A percentile compares a stretch with the other conserved stretches of the same genome.
Evolutionary conservation across 2,888 invertebrate species (phyloP).

Genomic region (Chloroclysta siterata): DNA sequence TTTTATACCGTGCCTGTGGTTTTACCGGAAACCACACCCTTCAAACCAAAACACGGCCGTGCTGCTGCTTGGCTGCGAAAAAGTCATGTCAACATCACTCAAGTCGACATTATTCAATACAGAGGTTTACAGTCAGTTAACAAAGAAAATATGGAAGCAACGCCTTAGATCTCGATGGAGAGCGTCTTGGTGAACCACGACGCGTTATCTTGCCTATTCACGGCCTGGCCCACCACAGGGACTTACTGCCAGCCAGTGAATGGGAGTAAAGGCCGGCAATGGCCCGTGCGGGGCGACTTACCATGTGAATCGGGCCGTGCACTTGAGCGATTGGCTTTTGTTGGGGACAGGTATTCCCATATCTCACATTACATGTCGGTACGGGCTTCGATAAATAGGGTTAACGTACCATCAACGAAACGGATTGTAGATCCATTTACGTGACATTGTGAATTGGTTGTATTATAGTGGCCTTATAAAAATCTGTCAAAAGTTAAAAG

Average conservation of each 20-base stretch:
- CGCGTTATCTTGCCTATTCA: conserved; percentile 7
- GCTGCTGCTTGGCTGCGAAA: too few relatives aligned
- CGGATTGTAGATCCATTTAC: not conserved
- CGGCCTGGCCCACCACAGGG: conserved; percentile 1
- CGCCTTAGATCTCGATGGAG: conserved; percentile 6
- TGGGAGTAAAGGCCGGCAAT: conserved; percentile 11
- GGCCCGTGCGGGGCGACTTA: conserved; percentile 23
- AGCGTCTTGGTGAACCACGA: not conserved
- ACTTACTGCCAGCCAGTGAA: not conserved
- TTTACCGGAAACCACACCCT: too few relatives aligned
- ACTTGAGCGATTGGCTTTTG: conserved; percentile 20
- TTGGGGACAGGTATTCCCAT: conserved; percentile 16
- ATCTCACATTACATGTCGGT: conserved; percentile 6
- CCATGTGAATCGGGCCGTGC: conserved; percentile 23
- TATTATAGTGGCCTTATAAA: not conserved
- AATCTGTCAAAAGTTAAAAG: too few relatives aligned
- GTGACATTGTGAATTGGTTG: not conserved
- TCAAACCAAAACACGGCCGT: too few relatives aligned
- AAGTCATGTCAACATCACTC: too few relatives aligned
- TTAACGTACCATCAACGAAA: not conserved
- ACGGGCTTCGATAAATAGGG: not conserved
- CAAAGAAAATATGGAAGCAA: not conserved
- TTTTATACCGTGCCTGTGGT: too few relatives aligned
- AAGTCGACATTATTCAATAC: not conserved
- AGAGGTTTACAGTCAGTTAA: not conserved